Conservation (phyloP, 2,797 vertebrate species). For the Squalus acanthias region DNA sequence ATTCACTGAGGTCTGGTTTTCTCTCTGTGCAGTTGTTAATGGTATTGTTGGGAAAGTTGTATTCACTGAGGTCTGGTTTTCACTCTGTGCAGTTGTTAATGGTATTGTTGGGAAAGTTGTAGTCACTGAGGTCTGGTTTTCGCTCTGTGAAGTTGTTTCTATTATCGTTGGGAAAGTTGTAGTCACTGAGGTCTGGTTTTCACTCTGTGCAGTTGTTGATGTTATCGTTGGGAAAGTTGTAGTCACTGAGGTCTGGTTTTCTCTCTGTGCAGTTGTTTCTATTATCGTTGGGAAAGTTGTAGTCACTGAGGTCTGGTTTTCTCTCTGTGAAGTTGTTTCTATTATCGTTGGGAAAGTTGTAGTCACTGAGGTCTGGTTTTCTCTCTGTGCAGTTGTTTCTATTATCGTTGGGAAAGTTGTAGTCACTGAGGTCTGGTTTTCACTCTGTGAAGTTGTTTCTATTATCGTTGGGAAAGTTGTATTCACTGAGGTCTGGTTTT, state of each 20-base stretch:
- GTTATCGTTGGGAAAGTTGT: no score
- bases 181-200: not conserved
- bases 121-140: not conserved
- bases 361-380: not conserved
- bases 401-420: not conserved
- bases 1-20: not conserved
- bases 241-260: not conserved
- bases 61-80: not conserved
- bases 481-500: not conserved
- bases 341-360: not conserved
- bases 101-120: not conserved
- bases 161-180: not conserved
- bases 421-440: not conserved
- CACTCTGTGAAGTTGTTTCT: not conserved
- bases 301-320: not conserved
- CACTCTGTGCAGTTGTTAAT: not conserved
- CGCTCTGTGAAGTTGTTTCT: not conserved
- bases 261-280: not conserved
- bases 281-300: not conserved
- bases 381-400: not conserved
- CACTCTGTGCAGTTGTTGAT: not conserved
- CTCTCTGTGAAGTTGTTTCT: not conserved
- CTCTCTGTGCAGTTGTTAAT: not conserved
- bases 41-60: not conserved
- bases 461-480: not conserved